Percentiles rank a stretch among this genome's conserved stretches.
These are phyloP conservation scores for Drosophila borealis DNA, from an alignment of 2,888 invertebrate species.

Conservation along the genomic window DNA sequence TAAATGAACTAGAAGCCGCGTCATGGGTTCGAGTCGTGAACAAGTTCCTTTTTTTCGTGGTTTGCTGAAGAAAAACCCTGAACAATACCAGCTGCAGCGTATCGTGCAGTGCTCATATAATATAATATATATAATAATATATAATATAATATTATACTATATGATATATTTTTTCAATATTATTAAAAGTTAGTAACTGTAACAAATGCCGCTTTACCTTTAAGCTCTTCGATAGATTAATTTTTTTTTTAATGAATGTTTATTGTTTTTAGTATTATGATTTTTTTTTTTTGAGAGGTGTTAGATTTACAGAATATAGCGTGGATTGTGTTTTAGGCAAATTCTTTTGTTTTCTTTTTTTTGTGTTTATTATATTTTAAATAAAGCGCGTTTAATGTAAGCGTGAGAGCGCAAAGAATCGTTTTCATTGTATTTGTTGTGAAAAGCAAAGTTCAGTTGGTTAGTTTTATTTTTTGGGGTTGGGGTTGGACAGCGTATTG, in stretches of 20 bases:
- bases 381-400: slow-evolving; percentile 56
- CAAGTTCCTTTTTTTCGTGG: too few relatives aligned
- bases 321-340: slow-evolving; percentile 70
- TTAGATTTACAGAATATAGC: slow-evolving; percentile 67
- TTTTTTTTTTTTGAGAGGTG: slow-evolving; percentile 45
- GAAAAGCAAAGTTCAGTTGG: slow-evolving; percentile 63
- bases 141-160: background rate
- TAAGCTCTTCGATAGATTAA: slow-evolving; percentile 41
- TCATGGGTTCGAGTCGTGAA: too few relatives aligned
- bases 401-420: slow-evolving; percentile 65
- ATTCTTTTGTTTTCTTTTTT: slow-evolving; percentile 25
- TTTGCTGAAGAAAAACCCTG: slow-evolving; percentile 37
- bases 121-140: background rate
- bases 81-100: slow-evolving; percentile 23
- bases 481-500: slow-evolving; percentile 28
- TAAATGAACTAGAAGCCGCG: too few relatives aligned
- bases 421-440: slow-evolving; percentile 44
- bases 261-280: slow-evolving; percentile 19
- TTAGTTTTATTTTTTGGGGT: slow-evolving; percentile 26
- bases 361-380: slow-evolving; percentile 11
- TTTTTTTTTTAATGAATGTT: slow-evolving; percentile 38
- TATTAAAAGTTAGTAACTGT: slow-evolving; percentile 28
- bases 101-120: background rate
- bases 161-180: background rate
- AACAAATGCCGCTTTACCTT: slow-evolving; percentile 55